phyloP scores from a whole-genome alignment of 2,113 vertebrate species.

The Antechinus stuartii region DNA sequence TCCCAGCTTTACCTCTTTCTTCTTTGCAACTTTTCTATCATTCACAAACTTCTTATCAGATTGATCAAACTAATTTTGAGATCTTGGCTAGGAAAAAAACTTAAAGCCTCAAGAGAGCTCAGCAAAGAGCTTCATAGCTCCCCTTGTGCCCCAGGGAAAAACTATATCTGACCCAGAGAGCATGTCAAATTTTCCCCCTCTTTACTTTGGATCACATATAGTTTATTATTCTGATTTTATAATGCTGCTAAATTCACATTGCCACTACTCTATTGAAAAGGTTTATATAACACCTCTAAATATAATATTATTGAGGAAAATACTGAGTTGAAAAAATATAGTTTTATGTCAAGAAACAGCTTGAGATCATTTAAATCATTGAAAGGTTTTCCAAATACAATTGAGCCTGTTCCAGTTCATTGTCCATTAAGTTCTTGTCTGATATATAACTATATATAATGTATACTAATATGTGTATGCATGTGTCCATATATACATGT shows the following conservation, averaged over 20 bases:
- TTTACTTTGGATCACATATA: not conserved
- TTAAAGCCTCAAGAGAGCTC: not conserved
- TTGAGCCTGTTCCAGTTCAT: not conserved
- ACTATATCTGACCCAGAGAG: not conserved
- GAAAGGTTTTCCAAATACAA: not conserved
- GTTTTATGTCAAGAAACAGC: not conserved
- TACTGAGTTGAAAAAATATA: not conserved
- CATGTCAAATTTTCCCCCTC: not conserved
- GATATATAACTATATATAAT: not conserved
- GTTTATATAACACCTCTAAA: not conserved
- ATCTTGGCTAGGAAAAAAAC: not conserved
- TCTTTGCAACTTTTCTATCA: not conserved
- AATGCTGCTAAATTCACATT: conserved; percentile 13
- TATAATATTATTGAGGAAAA: not conserved
- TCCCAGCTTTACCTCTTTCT: not conserved
- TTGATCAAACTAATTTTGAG: not conserved
- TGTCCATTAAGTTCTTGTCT: not conserved
- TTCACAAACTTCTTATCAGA: not conserved
- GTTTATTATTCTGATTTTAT: not conserved
- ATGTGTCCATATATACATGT: no score
- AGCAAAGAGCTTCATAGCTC: not conserved
- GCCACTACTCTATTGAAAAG: conserved; percentile 34
- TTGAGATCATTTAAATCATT: not conserved
- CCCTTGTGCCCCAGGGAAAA: not conserved
- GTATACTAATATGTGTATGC: no score